Conservation (phyloP, 2,113 vertebrate genomes). For the human (Homo sapiens) region DNA sequence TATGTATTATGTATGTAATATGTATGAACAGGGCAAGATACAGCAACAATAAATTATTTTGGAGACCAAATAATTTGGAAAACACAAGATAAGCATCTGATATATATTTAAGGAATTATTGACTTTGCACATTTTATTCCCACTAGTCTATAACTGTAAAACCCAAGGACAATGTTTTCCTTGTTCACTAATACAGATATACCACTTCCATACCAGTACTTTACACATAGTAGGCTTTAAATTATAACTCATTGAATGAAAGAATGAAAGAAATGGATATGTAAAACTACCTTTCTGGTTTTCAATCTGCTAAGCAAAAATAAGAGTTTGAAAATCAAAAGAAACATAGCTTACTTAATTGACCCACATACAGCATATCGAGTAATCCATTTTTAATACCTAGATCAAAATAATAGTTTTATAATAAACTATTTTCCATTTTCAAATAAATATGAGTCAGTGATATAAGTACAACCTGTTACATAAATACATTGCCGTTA, state of each 20-base stretch:
- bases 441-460: neutral
- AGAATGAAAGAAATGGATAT: neutral
- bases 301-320: neutral
- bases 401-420: neutral
- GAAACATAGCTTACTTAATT: neutral
- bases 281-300: neutral
- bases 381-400: neutral
- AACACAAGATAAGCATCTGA: neutral
- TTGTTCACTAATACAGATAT: neutral
- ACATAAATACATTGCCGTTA: neutral
- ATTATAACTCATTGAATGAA: neutral
- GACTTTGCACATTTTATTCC: neutral
- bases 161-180: neutral
- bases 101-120: neutral
- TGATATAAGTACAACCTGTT: neutral
- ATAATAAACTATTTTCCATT: neutral
- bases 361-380: neutral
- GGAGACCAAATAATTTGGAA: neutral
- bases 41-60: neutral
- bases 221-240: neutral
- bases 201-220: neutral
- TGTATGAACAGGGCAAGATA: neutral
- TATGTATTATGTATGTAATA: too few species aligned
- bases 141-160: neutral
- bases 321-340: neutral